Percentiles rank a stretch among this genome's conserved stretches.
phyloP scores from a whole-genome alignment of 1,140 invertebrate genomes.

The Meloidogyne floridensis region DNA sequence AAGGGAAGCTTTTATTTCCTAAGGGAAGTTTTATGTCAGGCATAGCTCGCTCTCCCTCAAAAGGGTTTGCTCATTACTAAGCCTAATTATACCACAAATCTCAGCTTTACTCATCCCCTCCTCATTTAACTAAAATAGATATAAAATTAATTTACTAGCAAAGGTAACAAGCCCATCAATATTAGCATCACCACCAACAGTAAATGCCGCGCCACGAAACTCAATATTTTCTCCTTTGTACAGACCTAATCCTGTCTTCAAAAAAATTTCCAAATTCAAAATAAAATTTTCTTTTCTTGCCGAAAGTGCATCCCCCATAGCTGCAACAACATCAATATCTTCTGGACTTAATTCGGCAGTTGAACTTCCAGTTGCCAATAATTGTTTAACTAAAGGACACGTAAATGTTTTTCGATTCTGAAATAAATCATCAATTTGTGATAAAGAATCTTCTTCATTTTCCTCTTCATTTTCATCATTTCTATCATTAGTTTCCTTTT shows the following conservation, averaged over 20 bases:
- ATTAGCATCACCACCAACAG: constrained; percentile 64
- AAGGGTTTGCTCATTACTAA: too few species aligned
- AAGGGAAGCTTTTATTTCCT: too few species aligned
- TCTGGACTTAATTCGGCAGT: constrained; percentile 47
- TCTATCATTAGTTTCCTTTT: not conserved
- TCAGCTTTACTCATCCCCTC: too few species aligned
- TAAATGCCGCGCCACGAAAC: constrained; percentile 64
- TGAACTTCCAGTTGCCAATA: constrained; percentile 31
- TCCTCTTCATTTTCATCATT: not conserved
- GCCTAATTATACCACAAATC: too few species aligned
- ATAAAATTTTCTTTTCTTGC: not conserved
- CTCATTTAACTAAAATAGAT: not conserved
- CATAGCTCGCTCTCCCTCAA: too few species aligned
- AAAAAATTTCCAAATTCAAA: not conserved
- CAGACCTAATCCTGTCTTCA: constrained; percentile 58
- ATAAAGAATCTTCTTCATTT: constrained; percentile 33
- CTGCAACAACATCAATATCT: constrained; percentile 55
- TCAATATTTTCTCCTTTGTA: constrained; percentile 59
- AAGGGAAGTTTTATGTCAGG: too few species aligned
- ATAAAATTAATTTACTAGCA: constrained; percentile 63
- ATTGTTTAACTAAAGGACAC: constrained; percentile 23
- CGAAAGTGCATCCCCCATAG: constrained; percentile 51
- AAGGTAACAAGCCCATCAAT: constrained; percentile 62
- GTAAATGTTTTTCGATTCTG: constrained; percentile 46
- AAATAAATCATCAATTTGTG: constrained; percentile 52